Evolutionary conservation across 2,113 vertebrate species (phyloP).

Genomic region (Sinocyclocheilus maitianheensis): DNA sequence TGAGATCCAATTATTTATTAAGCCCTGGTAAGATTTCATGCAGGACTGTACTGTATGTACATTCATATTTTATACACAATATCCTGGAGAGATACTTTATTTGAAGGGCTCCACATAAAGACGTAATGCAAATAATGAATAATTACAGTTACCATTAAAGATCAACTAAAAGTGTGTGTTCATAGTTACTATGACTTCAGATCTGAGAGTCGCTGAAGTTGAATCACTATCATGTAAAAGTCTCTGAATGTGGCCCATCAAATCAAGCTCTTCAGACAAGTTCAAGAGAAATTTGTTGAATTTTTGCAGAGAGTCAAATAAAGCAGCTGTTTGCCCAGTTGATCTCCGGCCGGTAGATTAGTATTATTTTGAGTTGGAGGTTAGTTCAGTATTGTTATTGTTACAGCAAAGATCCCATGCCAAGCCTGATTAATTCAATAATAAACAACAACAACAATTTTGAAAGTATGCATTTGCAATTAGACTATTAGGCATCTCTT

Average conservation of each 20-base stretch:
- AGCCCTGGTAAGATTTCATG: background rate
- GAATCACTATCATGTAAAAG: background rate
- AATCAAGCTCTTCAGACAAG: slow-evolving; percentile 23
- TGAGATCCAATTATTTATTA: background rate
- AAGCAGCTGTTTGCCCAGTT: slow-evolving; percentile 62
- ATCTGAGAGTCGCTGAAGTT: background rate
- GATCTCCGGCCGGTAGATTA: slow-evolving; percentile 63
- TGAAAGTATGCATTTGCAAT: background rate
- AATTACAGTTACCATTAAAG: background rate
- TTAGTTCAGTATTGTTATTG: slow-evolving; percentile 80
- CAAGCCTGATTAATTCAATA: slow-evolving; percentile 56
- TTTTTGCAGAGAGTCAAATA: slow-evolving; percentile 22
- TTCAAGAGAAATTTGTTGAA: background rate
- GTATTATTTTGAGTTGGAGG: slow-evolving; percentile 66
- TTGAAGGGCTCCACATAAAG: slow-evolving; percentile 17
- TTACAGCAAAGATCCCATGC: slow-evolving; percentile 63
- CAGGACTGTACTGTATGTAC: background rate
- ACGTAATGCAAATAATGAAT: background rate
- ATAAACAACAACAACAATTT: background rate
- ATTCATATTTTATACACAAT: background rate
- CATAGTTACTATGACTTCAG: background rate
- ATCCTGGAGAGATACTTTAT: slow-evolving; percentile 10
- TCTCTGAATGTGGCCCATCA: background rate
- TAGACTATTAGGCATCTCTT: background rate
- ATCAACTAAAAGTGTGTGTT: no score